These are phyloP conservation scores for Saguinus imperator DNA, from an alignment of 2,113 vertebrate genomes.

Conservation along the genomic window DNA sequence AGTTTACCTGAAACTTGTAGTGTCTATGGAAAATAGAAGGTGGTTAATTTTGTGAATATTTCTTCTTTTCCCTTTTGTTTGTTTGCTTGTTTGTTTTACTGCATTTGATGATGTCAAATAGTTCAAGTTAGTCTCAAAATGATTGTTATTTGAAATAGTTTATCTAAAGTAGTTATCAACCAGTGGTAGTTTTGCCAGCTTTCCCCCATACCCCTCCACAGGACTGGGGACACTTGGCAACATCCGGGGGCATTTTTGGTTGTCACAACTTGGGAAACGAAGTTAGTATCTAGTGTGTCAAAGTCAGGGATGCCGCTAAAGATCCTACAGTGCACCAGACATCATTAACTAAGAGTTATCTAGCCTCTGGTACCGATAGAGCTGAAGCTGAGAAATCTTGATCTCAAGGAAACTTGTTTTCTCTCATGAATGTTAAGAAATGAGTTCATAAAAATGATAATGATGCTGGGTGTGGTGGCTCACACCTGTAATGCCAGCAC, in stretches of 20 bases:
- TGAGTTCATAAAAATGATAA: background rate
- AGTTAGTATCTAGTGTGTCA: background rate
- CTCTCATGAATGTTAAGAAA: slow-evolving; percentile 5
- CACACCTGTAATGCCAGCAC: too few relatives aligned
- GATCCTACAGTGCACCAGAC: background rate
- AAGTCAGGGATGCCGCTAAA: background rate
- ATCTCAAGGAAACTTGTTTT: slow-evolving; percentile 37
- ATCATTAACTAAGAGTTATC: background rate
- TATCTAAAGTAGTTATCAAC: slow-evolving; percentile 1
- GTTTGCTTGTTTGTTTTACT: background rate
- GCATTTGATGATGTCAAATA: slow-evolving; percentile 6
- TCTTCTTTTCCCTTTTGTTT: background rate
- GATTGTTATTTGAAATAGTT: slow-evolving; percentile 9
- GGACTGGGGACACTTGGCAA: background rate
- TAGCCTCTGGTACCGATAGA: background rate
- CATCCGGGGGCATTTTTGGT: background rate
- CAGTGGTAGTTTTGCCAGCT: background rate
- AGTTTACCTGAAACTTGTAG: slow-evolving; percentile 20
- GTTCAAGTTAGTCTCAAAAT: slow-evolving; percentile 16
- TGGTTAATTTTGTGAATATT: background rate
- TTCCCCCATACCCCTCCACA: background rate
- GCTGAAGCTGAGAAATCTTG: background rate
- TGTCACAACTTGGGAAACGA: background rate
- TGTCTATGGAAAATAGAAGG: slow-evolving; percentile 6
- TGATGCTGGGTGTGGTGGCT: background rate